Conservation (phyloP, 2,888 invertebrate species). For the Drosophila fulvimacula region DNA sequence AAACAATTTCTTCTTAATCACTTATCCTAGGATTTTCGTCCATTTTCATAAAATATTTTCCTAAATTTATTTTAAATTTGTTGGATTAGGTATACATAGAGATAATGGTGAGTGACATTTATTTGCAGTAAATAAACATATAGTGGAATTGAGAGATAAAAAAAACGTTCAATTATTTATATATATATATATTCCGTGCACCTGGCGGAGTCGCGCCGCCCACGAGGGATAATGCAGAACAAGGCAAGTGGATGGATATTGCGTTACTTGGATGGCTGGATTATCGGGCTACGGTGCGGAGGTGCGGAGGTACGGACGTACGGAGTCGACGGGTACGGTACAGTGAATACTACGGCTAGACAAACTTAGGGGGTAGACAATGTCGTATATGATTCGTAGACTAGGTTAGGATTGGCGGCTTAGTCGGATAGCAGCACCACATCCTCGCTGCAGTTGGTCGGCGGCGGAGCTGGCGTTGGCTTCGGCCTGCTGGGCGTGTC, state of each 20-base stretch:
- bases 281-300: background rate
- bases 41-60: background rate
- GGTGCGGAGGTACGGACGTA: too few relatives aligned
- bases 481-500: slow-evolving; percentile 27
- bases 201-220: background rate
- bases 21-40: too few relatives aligned
- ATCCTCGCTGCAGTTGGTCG: slow-evolving; percentile 32
- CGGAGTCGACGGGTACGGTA: slow-evolving; percentile 6
- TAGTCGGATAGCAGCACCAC: slow-evolving; percentile 70
- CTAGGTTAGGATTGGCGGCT: background rate
- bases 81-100: too few relatives aligned
- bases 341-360: slow-evolving; percentile 43
- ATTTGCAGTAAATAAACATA: slow-evolving; percentile 13
- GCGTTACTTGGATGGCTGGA: slow-evolving; percentile 8
- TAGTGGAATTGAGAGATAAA: background rate
- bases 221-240: background rate
- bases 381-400: background rate
- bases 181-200: background rate
- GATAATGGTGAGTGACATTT: too few relatives aligned
- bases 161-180: background rate
- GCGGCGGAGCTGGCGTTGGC: background rate
- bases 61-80: background rate
- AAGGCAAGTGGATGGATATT: slow-evolving; percentile 19
- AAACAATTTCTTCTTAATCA: background rate
- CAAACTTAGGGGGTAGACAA: slow-evolving; percentile 33